Evolutionary conservation across 2,113 vertebrate species (phyloP), one percentile per base, ranked within the genome.

Genomic region (Elephantulus edwardii): DNA sequence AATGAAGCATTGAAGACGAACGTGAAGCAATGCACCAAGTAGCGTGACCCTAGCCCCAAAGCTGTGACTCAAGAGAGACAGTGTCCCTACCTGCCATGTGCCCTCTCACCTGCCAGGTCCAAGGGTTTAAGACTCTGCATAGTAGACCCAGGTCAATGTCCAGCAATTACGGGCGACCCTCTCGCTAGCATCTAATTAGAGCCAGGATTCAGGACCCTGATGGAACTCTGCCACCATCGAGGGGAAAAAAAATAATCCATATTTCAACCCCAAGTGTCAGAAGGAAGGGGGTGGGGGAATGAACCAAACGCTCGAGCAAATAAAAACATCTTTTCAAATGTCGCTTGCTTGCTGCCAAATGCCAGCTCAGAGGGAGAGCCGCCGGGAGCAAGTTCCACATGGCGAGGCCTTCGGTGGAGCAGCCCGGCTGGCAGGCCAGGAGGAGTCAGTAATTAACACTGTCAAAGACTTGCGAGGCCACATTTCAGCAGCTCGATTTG

Each of bases 261-360:
- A 88, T 86, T 92, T 95, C 72, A 76, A 40, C 64, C 56, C 82
- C 50, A 22, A 83, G 77, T 84, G 76, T 95, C 80, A 75, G 83
- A 62, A 30, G 7, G 44, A 88, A 58, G 8, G n/a, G 58, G 7
- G 64, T 35, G 64, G n/a, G 28, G 72, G 35, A 76, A 44, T 5
- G 74, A 92, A 89, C 33, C 72, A 72, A 92, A 93, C 5, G 3
- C 66, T 50, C 81, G 58, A 82, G 88, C 92, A 95, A 96, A 95
- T 90, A 82, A 93, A 95, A 96, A 93, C 93, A 85, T 91, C 83
- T 93, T 93, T 94, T 71, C 82, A 92, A 94, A 89, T 60, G 72
- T 81, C 6, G 33, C 79, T 87, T 91, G 66, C 72, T 80, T 83
- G 76, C 86, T 95, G 83, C 93, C 95, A 95, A 94, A 74, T 83